Evolutionary conservation across 2,113 vertebrate genomes (phyloP).

Genomic region (Oryzias melastigma): DNA sequence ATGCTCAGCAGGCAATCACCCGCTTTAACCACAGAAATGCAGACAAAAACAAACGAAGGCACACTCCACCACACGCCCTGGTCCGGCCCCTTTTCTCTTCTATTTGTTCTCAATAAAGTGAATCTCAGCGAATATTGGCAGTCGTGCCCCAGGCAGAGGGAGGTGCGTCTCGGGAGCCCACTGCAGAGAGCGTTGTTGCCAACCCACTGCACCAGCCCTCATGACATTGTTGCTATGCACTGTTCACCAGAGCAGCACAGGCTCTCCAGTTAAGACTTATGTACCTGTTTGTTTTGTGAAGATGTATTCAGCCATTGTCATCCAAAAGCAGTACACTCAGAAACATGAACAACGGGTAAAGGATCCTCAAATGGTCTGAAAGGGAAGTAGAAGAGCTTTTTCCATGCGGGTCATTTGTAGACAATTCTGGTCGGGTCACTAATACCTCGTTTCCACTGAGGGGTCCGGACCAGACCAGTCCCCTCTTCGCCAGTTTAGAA

Average conservation of each 20-base stretch:
- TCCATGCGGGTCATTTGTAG: no score
- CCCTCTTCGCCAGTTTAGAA: no score
- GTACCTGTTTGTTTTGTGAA: no score
- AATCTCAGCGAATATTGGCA: slow-evolving; percentile 49
- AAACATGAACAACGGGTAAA: no score
- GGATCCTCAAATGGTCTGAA: no score
- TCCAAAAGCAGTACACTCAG: no score
- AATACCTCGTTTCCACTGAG: no score
- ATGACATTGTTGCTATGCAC: slow-evolving; percentile 67
- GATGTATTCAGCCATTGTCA: no score
- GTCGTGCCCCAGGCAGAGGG: slow-evolving; percentile 30
- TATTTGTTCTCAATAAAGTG: slow-evolving; percentile 37
- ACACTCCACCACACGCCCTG: not conserved
- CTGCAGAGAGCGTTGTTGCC: slow-evolving; percentile 68
- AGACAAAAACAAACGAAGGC: not conserved
- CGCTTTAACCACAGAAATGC: not conserved
- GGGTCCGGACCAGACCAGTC: no score
- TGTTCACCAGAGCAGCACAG: slow-evolving; percentile 47
- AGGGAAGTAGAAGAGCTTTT: no score
- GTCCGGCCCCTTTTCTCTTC: slow-evolving; percentile 6
- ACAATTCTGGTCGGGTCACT: no score
- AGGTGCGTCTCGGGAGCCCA: slow-evolving; percentile 49
- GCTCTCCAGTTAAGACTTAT: no score
- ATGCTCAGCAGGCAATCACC: slow-evolving; percentile 9
- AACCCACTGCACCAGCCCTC: slow-evolving; percentile 65